A percentile compares a stretch with the other conserved stretches of the same genome.
Evolutionary conservation across 2,113 vertebrate genomes (phyloP).

Genomic region (Eulemur rufifrons): DNA sequence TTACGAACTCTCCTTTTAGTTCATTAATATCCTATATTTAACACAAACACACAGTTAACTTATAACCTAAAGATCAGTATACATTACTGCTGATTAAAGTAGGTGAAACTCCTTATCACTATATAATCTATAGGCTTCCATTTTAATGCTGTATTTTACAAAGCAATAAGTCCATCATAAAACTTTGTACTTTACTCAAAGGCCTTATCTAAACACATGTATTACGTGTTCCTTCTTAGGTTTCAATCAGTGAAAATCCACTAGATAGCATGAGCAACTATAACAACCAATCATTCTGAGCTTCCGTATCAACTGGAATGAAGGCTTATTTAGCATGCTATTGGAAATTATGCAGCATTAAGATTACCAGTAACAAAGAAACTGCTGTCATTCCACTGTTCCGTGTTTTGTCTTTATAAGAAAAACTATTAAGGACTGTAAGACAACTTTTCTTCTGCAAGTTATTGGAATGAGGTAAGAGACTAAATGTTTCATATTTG

Average conservation of each 20-base stretch:
- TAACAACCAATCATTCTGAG: conserved; percentile 81
- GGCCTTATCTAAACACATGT: conserved; percentile 74
- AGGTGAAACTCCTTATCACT: conserved; percentile 81
- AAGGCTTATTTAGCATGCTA: conserved; percentile 81
- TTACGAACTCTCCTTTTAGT: background rate
- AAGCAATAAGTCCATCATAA: conserved; percentile 85
- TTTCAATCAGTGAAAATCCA: conserved; percentile 61
- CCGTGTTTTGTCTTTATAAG: background rate
- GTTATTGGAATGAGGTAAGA: conserved; percentile 45
- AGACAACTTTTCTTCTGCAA: conserved; percentile 27
- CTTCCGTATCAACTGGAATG: conserved; percentile 73
- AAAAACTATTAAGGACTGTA: background rate
- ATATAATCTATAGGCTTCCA: conserved; percentile 76
- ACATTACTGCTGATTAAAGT: conserved; percentile 42
- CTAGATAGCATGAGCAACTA: conserved; percentile 72
- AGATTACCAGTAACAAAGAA: conserved; percentile 50
- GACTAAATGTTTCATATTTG: conserved; percentile 8
- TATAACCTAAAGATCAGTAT: conserved; percentile 51
- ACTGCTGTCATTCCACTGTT: background rate
- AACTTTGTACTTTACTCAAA: conserved; percentile 84
- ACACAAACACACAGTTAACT: conserved; percentile 30
- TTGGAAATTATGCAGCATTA: conserved; percentile 73
- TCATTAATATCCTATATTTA: background rate
- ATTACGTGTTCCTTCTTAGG: conserved; percentile 74
- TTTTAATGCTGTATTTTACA: conserved; percentile 72